phyloP scores from a whole-genome alignment of 2,797 vertebrate species.

The Micropoecilia bifurca region DNA sequence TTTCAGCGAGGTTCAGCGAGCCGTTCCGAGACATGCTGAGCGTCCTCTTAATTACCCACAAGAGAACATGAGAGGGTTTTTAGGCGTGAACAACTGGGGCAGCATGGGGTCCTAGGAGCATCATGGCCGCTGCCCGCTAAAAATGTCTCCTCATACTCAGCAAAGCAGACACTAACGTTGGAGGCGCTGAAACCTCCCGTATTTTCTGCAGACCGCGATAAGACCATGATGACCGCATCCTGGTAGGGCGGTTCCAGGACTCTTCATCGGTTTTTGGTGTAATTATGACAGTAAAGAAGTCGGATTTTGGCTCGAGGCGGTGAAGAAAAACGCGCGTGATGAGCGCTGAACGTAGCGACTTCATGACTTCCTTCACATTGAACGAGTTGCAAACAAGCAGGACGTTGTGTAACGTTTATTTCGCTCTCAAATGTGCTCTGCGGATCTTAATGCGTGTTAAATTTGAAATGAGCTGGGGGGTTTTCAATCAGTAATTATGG shows the following conservation, averaged over 20 bases:
- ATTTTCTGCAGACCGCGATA: neutral
- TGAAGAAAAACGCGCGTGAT: neutral
- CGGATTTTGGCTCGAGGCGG: neutral
- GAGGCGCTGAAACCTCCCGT: neutral
- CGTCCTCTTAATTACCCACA: neutral
- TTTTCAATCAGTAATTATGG: neutral
- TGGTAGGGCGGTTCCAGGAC: neutral
- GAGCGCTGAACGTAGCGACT: neutral
- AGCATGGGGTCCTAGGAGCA: neutral
- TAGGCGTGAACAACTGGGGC: neutral
- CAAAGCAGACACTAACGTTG: neutral
- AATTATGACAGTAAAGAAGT: neutral
- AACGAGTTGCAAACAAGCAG: neutral
- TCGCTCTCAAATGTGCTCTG: neutral
- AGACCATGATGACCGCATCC: neutral
- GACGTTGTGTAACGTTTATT: neutral
- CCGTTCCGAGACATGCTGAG: neutral
- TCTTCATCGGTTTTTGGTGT: neutral
- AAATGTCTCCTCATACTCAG: neutral
- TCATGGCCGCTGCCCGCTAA: neutral
- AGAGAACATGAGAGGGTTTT: neutral
- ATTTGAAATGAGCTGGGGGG: neutral
- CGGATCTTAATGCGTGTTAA: neutral
- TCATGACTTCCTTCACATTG: neutral
- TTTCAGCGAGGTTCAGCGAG: neutral